phyloP scores from a whole-genome alignment of 2,888 invertebrate species.

The Philaethria dido region DNA sequence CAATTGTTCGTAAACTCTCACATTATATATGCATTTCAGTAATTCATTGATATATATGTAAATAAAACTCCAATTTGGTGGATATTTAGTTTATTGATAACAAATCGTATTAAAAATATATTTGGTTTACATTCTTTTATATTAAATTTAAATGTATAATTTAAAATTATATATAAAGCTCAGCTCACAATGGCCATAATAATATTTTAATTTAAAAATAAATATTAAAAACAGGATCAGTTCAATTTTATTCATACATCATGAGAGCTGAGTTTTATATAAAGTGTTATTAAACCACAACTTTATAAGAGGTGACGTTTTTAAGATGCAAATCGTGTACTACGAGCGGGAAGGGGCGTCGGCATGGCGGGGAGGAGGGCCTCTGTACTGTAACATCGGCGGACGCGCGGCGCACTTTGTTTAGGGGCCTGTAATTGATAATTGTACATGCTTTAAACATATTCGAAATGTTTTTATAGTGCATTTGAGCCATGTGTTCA shows the following conservation, averaged over 20 bases:
- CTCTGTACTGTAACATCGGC: slow-evolving; percentile 43
- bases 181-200: neutral
- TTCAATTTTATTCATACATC: no score
- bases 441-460: no score
- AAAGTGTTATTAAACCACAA: slow-evolving; percentile 25
- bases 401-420: slow-evolving; percentile 57
- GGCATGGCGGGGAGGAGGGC: slow-evolving; percentile 58
- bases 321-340: slow-evolving; percentile 70
- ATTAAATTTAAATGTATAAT: neutral
- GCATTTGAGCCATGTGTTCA: no score
- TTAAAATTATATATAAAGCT: slow-evolving; percentile 4
- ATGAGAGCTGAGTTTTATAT: neutral
- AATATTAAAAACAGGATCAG: neutral
- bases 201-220: neutral
- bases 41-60: no score
- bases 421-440: slow-evolving; percentile 44
- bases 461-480: no score
- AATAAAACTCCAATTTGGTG: neutral
- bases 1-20: no score
- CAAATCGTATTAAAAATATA: slow-evolving; percentile 9
- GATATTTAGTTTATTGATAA: neutral
- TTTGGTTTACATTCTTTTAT: neutral
- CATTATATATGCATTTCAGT: no score
- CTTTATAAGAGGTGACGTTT: slow-evolving; percentile 34
- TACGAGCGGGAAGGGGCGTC: slow-evolving; percentile 71